These are phyloP conservation scores for Trididemnum miniatum DNA, from an alignment of 23 tunicate species.

Conservation along the genomic window DNA sequence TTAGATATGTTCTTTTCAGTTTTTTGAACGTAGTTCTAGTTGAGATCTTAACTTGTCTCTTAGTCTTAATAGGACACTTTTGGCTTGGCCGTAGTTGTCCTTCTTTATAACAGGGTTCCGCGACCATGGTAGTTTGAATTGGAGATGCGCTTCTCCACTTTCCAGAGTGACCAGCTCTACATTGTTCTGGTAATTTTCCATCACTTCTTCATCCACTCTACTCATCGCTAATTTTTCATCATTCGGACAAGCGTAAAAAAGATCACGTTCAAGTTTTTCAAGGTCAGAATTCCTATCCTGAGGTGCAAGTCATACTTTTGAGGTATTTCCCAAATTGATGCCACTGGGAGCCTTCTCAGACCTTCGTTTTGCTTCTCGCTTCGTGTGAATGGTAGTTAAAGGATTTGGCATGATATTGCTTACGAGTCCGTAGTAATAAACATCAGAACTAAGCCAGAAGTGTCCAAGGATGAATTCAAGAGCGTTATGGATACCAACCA, in stretches of 20 bases:
- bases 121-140: neutral
- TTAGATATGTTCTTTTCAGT: neutral
- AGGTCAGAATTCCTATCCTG: neutral
- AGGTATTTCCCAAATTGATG: neutral
- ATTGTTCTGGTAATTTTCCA: neutral
- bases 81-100: neutral
- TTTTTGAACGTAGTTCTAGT: neutral
- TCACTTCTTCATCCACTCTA: neutral
- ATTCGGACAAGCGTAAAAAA: neutral
- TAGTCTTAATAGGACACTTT: slow-evolving; percentile 2
- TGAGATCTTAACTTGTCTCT: neutral
- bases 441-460: neutral
- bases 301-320: neutral
- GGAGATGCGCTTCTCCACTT: slow-evolving; percentile 5
- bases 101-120: neutral
- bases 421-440: neutral
- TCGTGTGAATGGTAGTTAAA: neutral
- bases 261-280: neutral
- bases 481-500: neutral
- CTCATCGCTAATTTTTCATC: neutral
- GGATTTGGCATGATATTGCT: neutral
- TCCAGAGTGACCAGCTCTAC: neutral
- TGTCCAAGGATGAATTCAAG: neutral
- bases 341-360: neutral
- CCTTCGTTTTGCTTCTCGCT: neutral